Conservation (phyloP, 2,797 vertebrate genomes). For the Ctenopoma multispine region DNA sequence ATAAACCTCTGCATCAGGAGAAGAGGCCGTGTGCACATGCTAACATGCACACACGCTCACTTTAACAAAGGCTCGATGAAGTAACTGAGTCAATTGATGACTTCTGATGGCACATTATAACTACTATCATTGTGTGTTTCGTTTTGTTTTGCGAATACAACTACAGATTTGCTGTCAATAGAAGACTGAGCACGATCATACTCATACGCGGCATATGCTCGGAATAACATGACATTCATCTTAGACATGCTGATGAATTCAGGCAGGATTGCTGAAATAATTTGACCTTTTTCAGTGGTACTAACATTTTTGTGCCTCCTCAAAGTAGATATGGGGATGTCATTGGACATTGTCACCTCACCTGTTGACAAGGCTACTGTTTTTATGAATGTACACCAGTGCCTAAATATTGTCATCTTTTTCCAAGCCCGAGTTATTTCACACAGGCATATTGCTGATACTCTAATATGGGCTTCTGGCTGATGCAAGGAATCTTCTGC, state of each 20-base stretch:
- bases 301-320: not conserved
- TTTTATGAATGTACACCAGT: not conserved
- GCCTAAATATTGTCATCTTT: constrained; percentile 30
- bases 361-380: constrained; percentile 12
- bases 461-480: constrained; percentile 58
- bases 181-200: not conserved
- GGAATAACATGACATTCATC: not conserved
- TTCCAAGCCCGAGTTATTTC: constrained; percentile 38
- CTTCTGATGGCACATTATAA: not conserved
- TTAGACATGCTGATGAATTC: not conserved
- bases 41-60: constrained; percentile 3
- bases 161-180: not conserved
- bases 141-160: not conserved
- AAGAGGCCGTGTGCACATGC: constrained; percentile 4
- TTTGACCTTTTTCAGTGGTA: not conserved
- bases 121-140: not conserved
- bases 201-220: not conserved
- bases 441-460: constrained; percentile 49
- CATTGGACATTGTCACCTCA: constrained; percentile 7
- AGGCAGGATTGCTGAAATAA: not conserved
- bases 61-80: not conserved
- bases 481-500: constrained; percentile 68
- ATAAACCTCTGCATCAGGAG: constrained; percentile 46
- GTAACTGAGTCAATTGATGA: constrained; percentile 8
- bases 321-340: not conserved